A percentile compares a stretch with the other conserved stretches of the same genome.
These are phyloP conservation scores for Scomber colias DNA, from an alignment of 2,113 vertebrate species.

Conservation along the genomic window DNA sequence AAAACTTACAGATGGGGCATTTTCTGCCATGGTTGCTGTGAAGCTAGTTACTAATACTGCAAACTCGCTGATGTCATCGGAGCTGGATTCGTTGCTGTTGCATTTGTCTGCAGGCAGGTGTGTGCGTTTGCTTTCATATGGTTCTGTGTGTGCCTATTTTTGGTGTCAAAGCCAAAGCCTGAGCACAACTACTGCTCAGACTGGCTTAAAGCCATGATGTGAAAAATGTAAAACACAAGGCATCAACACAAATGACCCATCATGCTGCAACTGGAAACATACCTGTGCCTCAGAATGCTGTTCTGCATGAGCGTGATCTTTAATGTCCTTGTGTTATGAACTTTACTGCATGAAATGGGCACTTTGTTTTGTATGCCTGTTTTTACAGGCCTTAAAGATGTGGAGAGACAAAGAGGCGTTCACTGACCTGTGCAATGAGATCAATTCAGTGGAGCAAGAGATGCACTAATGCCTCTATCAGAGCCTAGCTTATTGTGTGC, in stretches of 20 bases:
- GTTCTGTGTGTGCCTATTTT: conserved; percentile 8
- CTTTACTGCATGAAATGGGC: conserved; percentile 45
- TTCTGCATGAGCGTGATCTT: conserved; percentile 32
- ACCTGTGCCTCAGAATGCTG: conserved; percentile 16
- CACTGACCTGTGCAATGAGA: conserved; percentile 67
- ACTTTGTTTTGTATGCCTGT: conserved; percentile 11
- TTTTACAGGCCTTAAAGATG: conserved; percentile 9
- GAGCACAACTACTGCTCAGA: conserved; percentile 13
- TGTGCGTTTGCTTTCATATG: conserved; percentile 4
- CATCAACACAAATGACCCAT: conserved; percentile 25
- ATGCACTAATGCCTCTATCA: conserved; percentile 45
- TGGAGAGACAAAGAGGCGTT: conserved; percentile 37
- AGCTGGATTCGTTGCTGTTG: neutral
- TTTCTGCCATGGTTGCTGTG: too few species aligned
- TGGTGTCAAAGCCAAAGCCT: neutral
- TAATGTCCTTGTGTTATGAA: conserved; percentile 49
- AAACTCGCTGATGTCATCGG: too few species aligned
- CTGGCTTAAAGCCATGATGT: neutral
- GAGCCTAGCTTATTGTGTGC: conserved; percentile 23
- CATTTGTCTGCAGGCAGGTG: neutral
- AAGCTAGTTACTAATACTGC: too few species aligned
- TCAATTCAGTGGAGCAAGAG: conserved; percentile 35
- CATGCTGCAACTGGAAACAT: conserved; percentile 1
- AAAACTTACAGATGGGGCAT: too few species aligned
- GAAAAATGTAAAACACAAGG: conserved; percentile 16